Conservation (phyloP, 2,888 invertebrate genomes). For the Petrolisthes cinctipes region DNA sequence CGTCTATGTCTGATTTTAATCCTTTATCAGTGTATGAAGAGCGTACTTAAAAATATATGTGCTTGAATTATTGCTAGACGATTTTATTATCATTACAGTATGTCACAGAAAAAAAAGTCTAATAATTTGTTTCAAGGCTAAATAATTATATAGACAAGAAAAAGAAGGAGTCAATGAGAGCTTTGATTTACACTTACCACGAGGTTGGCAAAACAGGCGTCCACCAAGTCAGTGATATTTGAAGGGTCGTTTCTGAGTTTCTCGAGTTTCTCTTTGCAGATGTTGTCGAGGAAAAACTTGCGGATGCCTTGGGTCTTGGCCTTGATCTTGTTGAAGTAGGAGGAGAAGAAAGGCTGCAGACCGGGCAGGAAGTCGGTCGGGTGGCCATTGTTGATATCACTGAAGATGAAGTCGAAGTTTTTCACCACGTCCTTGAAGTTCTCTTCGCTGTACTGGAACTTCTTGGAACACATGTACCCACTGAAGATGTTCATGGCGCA, state of each 20-base stretch:
- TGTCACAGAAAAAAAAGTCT: no score
- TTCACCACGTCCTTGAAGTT: slow-evolving; percentile 79
- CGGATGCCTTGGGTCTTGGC: slow-evolving; percentile 80
- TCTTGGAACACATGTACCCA: slow-evolving; percentile 85
- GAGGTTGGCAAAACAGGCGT: slow-evolving; percentile 81
- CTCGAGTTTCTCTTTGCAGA: slow-evolving; percentile 73
- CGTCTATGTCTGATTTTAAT: no score
- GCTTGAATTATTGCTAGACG: no score
- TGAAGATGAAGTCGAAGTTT: slow-evolving; percentile 88
- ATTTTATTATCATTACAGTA: no score
- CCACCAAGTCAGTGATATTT: slow-evolving; percentile 81
- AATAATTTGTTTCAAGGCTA: no score
- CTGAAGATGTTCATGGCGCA: slow-evolving; percentile 80
- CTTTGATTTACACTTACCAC: no score
- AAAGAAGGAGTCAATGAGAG: no score
- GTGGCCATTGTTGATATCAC: slow-evolving; percentile 91
- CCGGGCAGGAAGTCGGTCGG: slow-evolving; percentile 88
- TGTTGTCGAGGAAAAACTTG: slow-evolving; percentile 80
- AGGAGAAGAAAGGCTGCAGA: slow-evolving; percentile 80
- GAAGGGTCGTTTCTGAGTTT: slow-evolving; percentile 66
- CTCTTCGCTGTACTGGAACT: slow-evolving; percentile 75
- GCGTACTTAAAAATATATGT: no score
- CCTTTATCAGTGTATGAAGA: no score
- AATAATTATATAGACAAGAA: no score
- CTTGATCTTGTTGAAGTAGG: slow-evolving; percentile 78